Evolutionary conservation across 2,113 vertebrate species (phyloP).

Genomic region (Calidris pygmaea): DNA sequence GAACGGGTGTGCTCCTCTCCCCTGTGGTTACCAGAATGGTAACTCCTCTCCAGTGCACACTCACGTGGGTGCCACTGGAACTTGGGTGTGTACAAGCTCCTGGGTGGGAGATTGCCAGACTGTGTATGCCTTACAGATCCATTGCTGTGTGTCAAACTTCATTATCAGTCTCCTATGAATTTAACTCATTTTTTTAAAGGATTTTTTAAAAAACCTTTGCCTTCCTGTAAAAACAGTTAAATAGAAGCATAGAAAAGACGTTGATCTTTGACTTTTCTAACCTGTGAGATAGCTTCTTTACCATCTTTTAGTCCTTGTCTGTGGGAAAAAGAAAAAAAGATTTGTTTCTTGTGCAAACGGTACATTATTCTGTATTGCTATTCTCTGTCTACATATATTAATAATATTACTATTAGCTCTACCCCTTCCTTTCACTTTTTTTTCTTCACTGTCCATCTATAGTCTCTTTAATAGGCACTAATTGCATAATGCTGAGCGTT

Average conservation of each 20-base stretch:
- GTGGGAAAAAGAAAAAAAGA: neutral
- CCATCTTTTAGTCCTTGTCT: neutral
- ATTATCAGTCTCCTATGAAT: neutral
- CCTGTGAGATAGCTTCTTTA: neutral
- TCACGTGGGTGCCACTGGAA: neutral
- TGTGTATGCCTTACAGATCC: fast-evolving
- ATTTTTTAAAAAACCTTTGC: neutral
- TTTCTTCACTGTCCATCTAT: neutral
- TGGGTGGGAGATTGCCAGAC: neutral
- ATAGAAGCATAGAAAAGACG: neutral
- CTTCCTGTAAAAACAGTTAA: neutral
- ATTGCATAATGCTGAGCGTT: neutral
- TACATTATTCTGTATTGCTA: neutral
- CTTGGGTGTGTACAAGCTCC: neutral
- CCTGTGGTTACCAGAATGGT: neutral
- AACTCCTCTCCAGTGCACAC: fast-evolving
- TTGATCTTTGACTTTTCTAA: neutral
- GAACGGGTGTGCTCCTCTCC: neutral
- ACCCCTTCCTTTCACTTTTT: neutral
- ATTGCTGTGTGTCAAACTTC: neutral
- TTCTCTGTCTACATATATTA: neutral
- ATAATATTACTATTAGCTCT: neutral
- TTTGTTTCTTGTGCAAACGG: neutral
- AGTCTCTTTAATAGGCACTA: neutral
- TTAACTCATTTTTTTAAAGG: neutral